A percentile compares a stretch with the other conserved stretches of the same genome.
Conservation (phyloP, 2,113 vertebrate species). For the Cariama cristata region DNA sequence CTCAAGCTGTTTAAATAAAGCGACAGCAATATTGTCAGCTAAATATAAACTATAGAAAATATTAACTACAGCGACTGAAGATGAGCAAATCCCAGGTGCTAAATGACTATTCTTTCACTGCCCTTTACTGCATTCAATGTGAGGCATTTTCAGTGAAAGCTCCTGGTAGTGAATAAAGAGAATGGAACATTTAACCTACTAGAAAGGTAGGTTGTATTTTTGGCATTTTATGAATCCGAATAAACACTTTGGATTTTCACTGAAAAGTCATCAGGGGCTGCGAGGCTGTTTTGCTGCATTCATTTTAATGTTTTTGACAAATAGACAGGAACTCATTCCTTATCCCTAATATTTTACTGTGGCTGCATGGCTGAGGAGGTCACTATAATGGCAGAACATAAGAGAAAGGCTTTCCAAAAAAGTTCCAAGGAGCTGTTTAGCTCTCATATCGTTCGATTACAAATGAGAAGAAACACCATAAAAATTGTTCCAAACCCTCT, state of each 20-base stretch:
- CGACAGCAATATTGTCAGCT: constrained; percentile 94
- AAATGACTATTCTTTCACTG: constrained; percentile 22
- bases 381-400: not conserved
- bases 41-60: constrained; percentile 90
- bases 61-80: constrained; percentile 78
- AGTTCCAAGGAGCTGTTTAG: not conserved
- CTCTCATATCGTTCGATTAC: not conserved
- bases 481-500: not conserved
- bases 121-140: not conserved
- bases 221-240: not conserved
- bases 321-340: not conserved
- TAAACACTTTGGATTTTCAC: not conserved
- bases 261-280: not conserved
- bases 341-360: not conserved
- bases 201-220: not conserved
- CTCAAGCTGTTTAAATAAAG: constrained; percentile 91
- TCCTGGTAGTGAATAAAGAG: not conserved
- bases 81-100: constrained; percentile 73
- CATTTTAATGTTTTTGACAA: not conserved
- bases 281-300: not conserved
- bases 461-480: not conserved
- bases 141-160: not conserved
- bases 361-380: not conserved
- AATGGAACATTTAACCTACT: not conserved
- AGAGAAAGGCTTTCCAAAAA: not conserved